These are phyloP conservation scores for Poeciliopsis retropinna DNA, from an alignment of 2,113 vertebrate genomes.

Conservation along the genomic window DNA sequence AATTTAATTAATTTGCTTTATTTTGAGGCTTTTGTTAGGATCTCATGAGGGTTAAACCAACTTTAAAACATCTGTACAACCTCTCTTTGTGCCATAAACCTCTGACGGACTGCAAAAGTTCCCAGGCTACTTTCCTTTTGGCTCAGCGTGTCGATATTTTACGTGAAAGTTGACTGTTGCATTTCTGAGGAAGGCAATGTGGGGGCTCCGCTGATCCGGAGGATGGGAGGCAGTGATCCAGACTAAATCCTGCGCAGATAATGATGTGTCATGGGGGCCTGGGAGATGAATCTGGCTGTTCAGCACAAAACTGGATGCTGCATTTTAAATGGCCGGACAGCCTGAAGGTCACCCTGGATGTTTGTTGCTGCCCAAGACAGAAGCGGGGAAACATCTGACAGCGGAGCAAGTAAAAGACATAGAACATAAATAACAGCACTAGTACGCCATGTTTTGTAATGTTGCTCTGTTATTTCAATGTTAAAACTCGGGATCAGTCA, in stretches of 20 bases:
- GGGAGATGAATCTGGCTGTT: slow-evolving; percentile 23
- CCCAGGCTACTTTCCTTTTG: slow-evolving; percentile 5
- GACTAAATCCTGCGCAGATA: slow-evolving; percentile 57
- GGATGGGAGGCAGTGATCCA: slow-evolving; percentile 41
- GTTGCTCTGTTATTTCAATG: background rate
- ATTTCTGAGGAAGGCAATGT: background rate
- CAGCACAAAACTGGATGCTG: slow-evolving; percentile 39
- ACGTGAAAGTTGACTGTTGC: slow-evolving; percentile 20
- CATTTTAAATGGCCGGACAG: slow-evolving; percentile 36
- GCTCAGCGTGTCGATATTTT: slow-evolving; percentile 21
- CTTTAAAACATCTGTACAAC: slow-evolving; percentile 2
- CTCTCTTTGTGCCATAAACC: slow-evolving; percentile 1
- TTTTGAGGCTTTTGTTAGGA: too few species aligned
- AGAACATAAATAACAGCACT: background rate
- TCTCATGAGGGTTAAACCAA: background rate
- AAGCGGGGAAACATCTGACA: background rate
- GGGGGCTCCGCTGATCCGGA: slow-evolving; percentile 16
- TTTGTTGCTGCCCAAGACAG: background rate
- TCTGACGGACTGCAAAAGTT: background rate
- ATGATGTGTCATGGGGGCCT: slow-evolving; percentile 59
- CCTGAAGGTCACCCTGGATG: slow-evolving; percentile 36
- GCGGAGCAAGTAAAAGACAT: background rate
- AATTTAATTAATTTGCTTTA: too few species aligned
- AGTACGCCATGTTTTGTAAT: background rate
- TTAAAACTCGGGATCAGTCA: background rate